A percentile compares a stretch with the other conserved stretches of the same genome.
phyloP scores from a whole-genome alignment of 2,888 invertebrate species.

The Hydraecia micacea region DNA sequence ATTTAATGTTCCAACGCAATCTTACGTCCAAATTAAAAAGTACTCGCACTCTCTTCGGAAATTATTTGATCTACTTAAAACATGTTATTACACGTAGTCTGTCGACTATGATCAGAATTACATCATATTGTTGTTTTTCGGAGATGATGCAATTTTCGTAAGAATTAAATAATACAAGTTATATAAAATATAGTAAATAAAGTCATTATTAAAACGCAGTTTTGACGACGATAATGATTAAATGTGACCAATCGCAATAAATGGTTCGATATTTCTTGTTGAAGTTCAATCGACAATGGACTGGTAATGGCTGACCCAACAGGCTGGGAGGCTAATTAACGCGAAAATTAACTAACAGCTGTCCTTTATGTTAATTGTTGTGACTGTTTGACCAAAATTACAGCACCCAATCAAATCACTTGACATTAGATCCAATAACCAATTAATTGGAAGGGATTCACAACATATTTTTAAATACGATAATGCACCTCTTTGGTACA shows the following conservation, averaged over 20 bases:
- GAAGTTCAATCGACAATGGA: background rate
- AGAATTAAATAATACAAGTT: slow-evolving; percentile 31
- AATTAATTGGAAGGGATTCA: background rate
- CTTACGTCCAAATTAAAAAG: background rate
- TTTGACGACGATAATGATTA: background rate
- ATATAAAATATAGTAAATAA: background rate
- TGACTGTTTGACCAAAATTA: background rate
- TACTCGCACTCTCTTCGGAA: background rate
- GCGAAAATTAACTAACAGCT: background rate
- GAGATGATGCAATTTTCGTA: slow-evolving; percentile 39
- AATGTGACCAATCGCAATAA: background rate
- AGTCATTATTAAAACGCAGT: background rate
- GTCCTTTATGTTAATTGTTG: background rate
- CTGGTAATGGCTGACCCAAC: background rate
- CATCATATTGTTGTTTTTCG: slow-evolving; percentile 50
- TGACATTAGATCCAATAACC: background rate
- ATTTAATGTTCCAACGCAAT: slow-evolving; percentile 13
- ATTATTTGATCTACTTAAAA: slow-evolving; percentile 44
- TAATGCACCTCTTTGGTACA: background rate
- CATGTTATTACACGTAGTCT: slow-evolving; percentile 25
- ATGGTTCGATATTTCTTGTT: background rate
- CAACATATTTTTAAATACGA: background rate
- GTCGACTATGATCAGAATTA: slow-evolving; percentile 17
- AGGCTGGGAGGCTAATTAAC: too few relatives aligned
- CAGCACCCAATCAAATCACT: background rate